Evolutionary conservation across 1,140 invertebrate species (phyloP).

Genomic region (Notospermus geniculatus): DNA sequence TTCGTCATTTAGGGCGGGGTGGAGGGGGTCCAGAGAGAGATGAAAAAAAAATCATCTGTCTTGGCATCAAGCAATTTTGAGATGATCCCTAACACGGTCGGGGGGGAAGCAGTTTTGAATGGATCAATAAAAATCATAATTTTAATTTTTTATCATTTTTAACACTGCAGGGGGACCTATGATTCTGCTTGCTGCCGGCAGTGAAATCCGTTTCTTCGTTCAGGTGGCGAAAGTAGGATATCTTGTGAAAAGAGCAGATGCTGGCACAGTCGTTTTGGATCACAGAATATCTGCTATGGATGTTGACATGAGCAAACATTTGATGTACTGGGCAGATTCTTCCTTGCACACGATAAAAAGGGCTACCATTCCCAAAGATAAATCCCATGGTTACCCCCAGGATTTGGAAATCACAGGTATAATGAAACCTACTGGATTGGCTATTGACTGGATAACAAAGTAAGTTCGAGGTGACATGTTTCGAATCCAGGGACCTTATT

Average conservation of each 20-base stretch:
- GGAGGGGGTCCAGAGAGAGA: too few species aligned
- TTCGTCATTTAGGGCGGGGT: too few species aligned
- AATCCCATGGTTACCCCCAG: constrained; percentile 76
- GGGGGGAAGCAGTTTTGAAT: too few species aligned
- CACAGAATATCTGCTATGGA: constrained; percentile 86
- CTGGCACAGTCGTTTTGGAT: constrained; percentile 68
- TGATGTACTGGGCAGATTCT: constrained; percentile 91
- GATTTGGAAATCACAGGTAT: constrained; percentile 73
- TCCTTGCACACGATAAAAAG: constrained; percentile 86
- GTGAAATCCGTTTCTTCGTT: constrained; percentile 81
- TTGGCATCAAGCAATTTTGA: too few species aligned
- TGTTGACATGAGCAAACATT: constrained; percentile 72
- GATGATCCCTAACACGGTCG: too few species aligned
- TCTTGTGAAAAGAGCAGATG: too few species aligned
- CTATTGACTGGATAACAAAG: constrained; percentile 84
- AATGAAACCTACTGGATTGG: constrained; percentile 77
- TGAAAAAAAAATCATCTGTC: too few species aligned
- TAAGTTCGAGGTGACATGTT: constrained; percentile 28
- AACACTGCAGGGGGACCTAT: constrained; percentile 33
- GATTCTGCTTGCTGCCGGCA: constrained; percentile 85
- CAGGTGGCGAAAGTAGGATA: too few species aligned
- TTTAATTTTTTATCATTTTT: too few species aligned
- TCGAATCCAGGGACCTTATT: too few species aligned
- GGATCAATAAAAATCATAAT: too few species aligned
- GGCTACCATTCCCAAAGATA: constrained; percentile 79